Conservation (phyloP, 2,797 vertebrate species). For the Scomberomorus guttatus region DNA sequence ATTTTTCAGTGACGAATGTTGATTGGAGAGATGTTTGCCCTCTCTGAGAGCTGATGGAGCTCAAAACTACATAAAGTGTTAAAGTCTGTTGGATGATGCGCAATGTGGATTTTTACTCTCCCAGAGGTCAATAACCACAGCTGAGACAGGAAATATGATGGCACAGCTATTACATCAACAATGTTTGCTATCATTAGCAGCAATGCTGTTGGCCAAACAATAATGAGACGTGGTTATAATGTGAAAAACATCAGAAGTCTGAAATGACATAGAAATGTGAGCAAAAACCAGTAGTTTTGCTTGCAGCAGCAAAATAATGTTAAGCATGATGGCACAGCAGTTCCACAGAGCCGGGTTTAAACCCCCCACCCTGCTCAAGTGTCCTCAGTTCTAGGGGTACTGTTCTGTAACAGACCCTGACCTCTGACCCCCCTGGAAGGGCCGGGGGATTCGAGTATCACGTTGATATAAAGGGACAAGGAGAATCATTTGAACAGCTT, state of each 20-base stretch:
- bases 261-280: not conserved
- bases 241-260: constrained; percentile 14
- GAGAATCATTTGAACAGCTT: constrained; percentile 69
- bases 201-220: not conserved
- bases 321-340: constrained; percentile 9
- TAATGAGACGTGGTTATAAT: not conserved
- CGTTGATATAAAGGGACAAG: constrained; percentile 67
- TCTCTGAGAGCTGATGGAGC: constrained; percentile 11
- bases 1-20: constrained; percentile 27
- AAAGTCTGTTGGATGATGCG: constrained; percentile 26
- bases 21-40: constrained; percentile 36
- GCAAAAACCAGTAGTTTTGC: not conserved
- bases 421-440: constrained; percentile 63
- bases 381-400: constrained; percentile 33
- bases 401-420: constrained; percentile 65
- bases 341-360: constrained; percentile 5
- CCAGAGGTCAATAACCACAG: constrained; percentile 22
- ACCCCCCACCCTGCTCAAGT: constrained; percentile 22
- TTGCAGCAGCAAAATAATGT: constrained; percentile 22
- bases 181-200: constrained; percentile 16
- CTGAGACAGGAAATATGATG: constrained; percentile 14
- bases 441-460: constrained; percentile 7
- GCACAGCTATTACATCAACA: constrained; percentile 32
- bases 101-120: constrained; percentile 31
- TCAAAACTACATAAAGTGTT: not conserved